Evolutionary conservation across 2,888 invertebrate species (phyloP).

Genomic region (Dermolepida albohirtum): DNA sequence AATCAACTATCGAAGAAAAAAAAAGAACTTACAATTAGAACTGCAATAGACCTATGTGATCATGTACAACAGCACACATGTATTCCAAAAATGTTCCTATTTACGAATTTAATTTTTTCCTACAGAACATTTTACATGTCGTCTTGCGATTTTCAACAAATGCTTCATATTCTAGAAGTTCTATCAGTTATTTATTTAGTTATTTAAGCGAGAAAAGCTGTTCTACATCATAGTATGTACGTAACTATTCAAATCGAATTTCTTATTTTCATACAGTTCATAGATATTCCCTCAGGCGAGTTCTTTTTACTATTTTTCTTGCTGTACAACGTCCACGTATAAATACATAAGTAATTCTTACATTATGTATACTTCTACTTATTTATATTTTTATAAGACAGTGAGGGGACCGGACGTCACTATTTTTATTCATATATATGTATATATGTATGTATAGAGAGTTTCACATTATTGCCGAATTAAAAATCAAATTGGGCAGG

Average conservation of each 20-base stretch:
- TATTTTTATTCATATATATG: no score
- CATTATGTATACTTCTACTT: no score
- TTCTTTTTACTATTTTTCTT: background rate
- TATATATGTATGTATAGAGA: background rate
- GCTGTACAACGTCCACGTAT: conserved; percentile 3
- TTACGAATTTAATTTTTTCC: conserved; percentile 45
- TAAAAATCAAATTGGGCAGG: conserved; percentile 1
- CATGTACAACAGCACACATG: conserved; percentile 27
- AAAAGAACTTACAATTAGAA: conserved; percentile 7
- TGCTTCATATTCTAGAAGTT: conserved; percentile 53
- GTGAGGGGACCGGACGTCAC: no score
- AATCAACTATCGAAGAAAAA: background rate
- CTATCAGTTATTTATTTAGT: conserved; percentile 43
- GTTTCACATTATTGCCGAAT: background rate
- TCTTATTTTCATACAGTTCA: conserved; percentile 7
- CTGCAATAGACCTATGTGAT: conserved; percentile 24
- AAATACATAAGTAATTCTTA: background rate
- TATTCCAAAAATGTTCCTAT: conserved; percentile 1
- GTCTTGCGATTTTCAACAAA: conserved; percentile 62
- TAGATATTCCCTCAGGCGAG: background rate
- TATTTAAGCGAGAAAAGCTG: conserved; percentile 59
- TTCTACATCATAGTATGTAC: conserved; percentile 48
- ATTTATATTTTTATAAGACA: no score
- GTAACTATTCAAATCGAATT: conserved; percentile 30
- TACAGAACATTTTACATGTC: no score